A percentile compares a stretch with the other conserved stretches of the same genome.
Conservation (phyloP, 2,797 vertebrate species). For the Dipus sagitta region DNA sequence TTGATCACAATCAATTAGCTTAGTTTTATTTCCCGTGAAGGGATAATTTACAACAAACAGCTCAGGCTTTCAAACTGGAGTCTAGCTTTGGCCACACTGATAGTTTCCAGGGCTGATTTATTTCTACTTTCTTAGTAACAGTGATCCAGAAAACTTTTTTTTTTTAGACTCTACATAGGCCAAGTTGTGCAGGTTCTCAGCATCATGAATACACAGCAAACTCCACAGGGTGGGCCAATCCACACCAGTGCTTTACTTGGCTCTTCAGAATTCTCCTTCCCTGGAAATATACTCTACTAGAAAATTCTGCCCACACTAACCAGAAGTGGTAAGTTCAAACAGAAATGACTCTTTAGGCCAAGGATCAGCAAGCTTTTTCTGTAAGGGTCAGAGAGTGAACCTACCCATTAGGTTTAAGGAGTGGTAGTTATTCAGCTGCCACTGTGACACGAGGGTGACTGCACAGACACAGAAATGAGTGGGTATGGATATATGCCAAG, state of each 20-base stretch:
- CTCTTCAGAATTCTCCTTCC: not conserved
- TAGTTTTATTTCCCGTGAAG: conserved; percentile 40
- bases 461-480: not conserved
- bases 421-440: not conserved
- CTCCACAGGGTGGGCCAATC: not conserved
- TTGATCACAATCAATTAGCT: conserved; percentile 51
- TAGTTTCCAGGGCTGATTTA: conserved; percentile 52
- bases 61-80: conserved; percentile 26
- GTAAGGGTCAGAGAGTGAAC: not conserved
- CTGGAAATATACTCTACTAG: not conserved
- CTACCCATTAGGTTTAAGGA: not conserved
- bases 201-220: fast-evolving
- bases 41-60: conserved; percentile 26
- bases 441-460: not conserved
- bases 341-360: not conserved
- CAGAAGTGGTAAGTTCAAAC: not conserved
- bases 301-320: not conserved
- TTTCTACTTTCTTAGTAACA: conserved; percentile 45
- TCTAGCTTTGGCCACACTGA: conserved; percentile 45
- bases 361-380: not conserved
- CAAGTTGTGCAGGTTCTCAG: not conserved
- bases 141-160: conserved; percentile 32
- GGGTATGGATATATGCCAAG: not conserved
- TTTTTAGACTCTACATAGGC: conserved; percentile 37
- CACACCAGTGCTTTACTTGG: not conserved